Percentiles rank a stretch among this genome's conserved stretches.
These are phyloP conservation scores for Pangasianodon gigas DNA, from an alignment of 2,113 vertebrate species.

Conservation along the genomic window DNA sequence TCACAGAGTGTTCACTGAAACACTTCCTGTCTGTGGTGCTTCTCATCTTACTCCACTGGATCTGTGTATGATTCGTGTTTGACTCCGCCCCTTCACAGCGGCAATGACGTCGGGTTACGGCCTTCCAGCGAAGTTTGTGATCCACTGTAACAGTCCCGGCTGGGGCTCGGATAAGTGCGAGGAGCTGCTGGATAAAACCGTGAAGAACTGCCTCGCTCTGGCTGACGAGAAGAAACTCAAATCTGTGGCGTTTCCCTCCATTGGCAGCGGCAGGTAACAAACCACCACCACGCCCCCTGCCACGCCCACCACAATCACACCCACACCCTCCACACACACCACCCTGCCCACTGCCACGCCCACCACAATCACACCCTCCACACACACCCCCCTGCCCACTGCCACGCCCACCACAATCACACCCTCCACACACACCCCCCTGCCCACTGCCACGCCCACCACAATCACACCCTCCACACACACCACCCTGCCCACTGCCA, in stretches of 20 bases:
- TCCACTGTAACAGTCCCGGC: slow-evolving; percentile 94
- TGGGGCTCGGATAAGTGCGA: slow-evolving; percentile 97
- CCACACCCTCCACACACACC: background rate
- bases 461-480: too few species aligned
- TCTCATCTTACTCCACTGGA: background rate
- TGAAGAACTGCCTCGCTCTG: slow-evolving; percentile 96
- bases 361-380: background rate
- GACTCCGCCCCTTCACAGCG: slow-evolving; percentile 69
- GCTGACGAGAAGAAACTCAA: slow-evolving; percentile 99
- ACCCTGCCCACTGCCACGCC: background rate
- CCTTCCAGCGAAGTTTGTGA: slow-evolving; percentile 94
- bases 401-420: background rate
- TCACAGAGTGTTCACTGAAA: background rate
- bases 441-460: too few species aligned
- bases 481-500: too few species aligned
- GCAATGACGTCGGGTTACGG: slow-evolving; percentile 86
- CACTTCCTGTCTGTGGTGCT: background rate
- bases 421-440: too few species aligned
- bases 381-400: background rate
- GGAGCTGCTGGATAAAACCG: slow-evolving; percentile 95
- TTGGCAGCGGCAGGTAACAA: slow-evolving; percentile 91
- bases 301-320: background rate
- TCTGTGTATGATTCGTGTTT: background rate
- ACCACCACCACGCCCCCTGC: background rate
- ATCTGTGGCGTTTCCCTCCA: slow-evolving; percentile 95